Evolutionary conservation across 2,888 invertebrate species (phyloP).

Genomic region (Gymnoscelis rufifasciata): DNA sequence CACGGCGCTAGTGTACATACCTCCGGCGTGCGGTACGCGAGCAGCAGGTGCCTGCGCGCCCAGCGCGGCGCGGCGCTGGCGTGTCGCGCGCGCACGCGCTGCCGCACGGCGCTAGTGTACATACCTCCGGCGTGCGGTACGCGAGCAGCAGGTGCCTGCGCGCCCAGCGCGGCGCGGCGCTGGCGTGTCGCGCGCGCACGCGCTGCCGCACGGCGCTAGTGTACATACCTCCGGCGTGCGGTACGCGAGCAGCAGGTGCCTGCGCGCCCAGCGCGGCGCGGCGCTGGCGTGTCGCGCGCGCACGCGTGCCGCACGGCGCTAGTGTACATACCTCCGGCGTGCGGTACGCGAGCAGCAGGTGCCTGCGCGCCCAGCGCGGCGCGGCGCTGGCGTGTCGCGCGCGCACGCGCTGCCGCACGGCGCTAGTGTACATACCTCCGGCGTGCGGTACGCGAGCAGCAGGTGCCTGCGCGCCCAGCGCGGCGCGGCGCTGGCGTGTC

Average conservation of each 20-base stretch:
- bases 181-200: constrained; percentile 46
- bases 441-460: too few relatives aligned
- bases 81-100: neutral
- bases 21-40: neutral
- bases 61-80: neutral
- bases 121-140: too few relatives aligned
- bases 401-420: too few relatives aligned
- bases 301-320: too few relatives aligned
- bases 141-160: constrained; percentile 5
- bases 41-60: neutral
- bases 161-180: constrained; percentile 44
- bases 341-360: constrained; percentile 40
- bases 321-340: too few relatives aligned
- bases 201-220: too few relatives aligned
- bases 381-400: too few relatives aligned
- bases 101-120: too few relatives aligned
- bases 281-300: constrained; percentile 54
- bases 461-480: constrained; percentile 46
- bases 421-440: too few relatives aligned
- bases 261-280: constrained; percentile 33
- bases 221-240: too few relatives aligned
- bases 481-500: too few relatives aligned
- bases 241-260: constrained; percentile 3
- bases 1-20: constrained; percentile 4
- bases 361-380: constrained; percentile 33